phyloP scores from a whole-genome alignment of 2,113 vertebrate species.

The Illadopsis cleaveri region DNA sequence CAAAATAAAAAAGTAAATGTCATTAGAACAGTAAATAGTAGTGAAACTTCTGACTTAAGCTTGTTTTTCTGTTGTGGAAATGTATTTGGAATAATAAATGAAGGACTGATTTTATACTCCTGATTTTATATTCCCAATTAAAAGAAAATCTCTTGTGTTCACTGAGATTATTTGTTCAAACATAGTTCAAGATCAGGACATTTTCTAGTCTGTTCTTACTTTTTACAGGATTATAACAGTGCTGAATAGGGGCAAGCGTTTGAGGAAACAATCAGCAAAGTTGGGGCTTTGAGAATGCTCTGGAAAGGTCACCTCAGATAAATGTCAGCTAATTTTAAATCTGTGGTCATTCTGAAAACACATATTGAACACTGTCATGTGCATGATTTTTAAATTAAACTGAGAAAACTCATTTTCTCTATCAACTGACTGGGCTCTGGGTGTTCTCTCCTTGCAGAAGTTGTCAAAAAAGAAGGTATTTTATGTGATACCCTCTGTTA shows the following conservation, averaged over 20 bases:
- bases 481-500: background rate
- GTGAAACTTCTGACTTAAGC: background rate
- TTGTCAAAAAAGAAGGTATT: background rate
- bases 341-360: background rate
- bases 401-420: background rate
- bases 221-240: background rate
- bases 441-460: background rate
- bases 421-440: background rate
- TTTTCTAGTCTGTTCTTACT: background rate
- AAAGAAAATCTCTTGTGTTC: background rate
- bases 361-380: background rate
- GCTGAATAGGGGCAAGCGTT: background rate
- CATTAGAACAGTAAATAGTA: background rate
- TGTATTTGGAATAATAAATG: background rate
- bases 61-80: background rate
- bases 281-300: background rate
- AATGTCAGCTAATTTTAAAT: background rate
- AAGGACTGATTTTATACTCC: background rate
- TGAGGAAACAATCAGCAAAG: background rate
- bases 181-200: background rate
- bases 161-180: background rate
- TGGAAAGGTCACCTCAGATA: background rate
- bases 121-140: background rate
- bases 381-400: background rate
- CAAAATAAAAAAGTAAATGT: background rate